Evolutionary conservation across 1,140 invertebrate species (phyloP).

Genomic region (Melitaea cinxia): DNA sequence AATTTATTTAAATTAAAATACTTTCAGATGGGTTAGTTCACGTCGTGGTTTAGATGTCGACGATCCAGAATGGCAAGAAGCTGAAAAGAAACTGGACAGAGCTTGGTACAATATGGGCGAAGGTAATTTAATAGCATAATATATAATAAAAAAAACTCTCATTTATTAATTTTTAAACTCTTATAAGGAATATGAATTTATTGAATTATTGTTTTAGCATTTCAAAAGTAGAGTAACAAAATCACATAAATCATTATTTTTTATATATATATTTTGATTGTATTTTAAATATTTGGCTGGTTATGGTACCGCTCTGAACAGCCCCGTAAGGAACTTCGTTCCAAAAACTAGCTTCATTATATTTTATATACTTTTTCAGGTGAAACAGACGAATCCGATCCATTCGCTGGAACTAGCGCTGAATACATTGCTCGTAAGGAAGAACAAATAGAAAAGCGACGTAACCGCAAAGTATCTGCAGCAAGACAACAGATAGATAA

Average conservation of each 20-base stretch:
- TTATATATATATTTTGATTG: too few species aligned
- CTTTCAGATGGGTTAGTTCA: slow-evolving; percentile 63
- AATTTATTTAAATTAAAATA: slow-evolving; percentile 17
- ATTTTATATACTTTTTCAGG: slow-evolving; percentile 53
- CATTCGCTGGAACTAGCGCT: slow-evolving; percentile 94
- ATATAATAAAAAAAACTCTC: too few species aligned
- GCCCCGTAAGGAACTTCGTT: too few species aligned
- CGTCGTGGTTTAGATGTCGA: slow-evolving; percentile 83
- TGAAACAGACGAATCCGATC: slow-evolving; percentile 96
- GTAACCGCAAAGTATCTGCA: slow-evolving; percentile 95
- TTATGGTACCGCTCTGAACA: too few species aligned
- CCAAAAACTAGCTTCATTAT: too few species aligned
- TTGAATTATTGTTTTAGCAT: too few species aligned
- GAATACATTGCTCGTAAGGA: slow-evolving; percentile 96
- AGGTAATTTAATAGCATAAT: slow-evolving; percentile 73
- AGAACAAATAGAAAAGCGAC: slow-evolving; percentile 93
- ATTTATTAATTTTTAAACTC: too few species aligned
- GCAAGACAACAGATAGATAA: slow-evolving; percentile 97
- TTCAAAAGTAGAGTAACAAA: too few species aligned
- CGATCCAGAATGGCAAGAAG: slow-evolving; percentile 93
- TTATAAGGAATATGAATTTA: too few species aligned
- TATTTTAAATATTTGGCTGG: too few species aligned
- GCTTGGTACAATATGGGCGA: slow-evolving; percentile 99
- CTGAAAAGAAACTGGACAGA: slow-evolving; percentile 95
- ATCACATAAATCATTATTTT: too few species aligned